Percentiles rank a stretch among this genome's conserved stretches.
Evolutionary conservation across 2,797 vertebrate species (phyloP).

Genomic region (Gambusia yucatana): DNA sequence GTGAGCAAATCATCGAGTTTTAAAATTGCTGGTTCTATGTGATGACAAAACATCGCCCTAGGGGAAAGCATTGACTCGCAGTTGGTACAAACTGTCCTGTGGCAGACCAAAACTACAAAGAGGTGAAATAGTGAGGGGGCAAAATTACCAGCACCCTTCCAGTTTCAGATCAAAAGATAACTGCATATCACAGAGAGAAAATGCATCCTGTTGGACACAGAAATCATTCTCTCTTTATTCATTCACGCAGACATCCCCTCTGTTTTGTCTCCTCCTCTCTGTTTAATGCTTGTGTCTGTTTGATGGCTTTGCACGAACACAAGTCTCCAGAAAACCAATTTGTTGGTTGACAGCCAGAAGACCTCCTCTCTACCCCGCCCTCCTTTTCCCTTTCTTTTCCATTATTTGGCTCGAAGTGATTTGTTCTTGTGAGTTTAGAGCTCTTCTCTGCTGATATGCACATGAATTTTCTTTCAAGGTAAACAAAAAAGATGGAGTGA

Average conservation of each 20-base stretch:
- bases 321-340: conserved; percentile 73
- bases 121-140: not conserved
- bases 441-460: conserved; percentile 51
- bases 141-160: not conserved
- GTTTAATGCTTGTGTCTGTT: conserved; percentile 54
- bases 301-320: conserved; percentile 55
- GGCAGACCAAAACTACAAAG: not conserved
- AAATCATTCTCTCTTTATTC: conserved; percentile 21
- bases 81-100: not conserved
- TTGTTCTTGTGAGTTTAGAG: conserved; percentile 58
- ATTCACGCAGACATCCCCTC: conserved; percentile 19
- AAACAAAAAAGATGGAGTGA: conserved; percentile 55
- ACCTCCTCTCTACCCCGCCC: not conserved
- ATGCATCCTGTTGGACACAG: conserved; percentile 12
- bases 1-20: not conserved
- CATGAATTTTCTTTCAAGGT: conserved; percentile 54
- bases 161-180: not conserved
- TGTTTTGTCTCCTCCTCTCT: conserved; percentile 25
- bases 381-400: conserved; percentile 13
- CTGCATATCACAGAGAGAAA: not conserved
- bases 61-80: not conserved
- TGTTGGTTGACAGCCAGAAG: conserved; percentile 68
- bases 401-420: conserved; percentile 63
- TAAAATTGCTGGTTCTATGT: not conserved
- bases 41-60: not conserved